Evolutionary conservation across 1,140 invertebrate genomes (phyloP).

Genomic region (Radopholus similis): DNA sequence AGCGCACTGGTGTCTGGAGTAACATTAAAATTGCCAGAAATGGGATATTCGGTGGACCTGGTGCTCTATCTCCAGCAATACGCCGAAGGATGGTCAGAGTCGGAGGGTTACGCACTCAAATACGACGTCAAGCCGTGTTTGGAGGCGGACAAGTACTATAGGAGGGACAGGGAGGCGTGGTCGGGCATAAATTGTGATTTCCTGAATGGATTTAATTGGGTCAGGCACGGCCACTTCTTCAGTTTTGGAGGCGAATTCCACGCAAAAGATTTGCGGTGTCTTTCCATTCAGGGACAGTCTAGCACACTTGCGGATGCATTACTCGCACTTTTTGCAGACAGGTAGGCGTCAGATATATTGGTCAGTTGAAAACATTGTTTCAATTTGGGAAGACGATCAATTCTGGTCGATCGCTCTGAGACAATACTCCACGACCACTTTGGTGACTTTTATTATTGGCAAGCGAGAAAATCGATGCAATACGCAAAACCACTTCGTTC

Average conservation of each 20-base stretch:
- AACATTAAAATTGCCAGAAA: constrained; percentile 55
- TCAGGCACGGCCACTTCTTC: constrained; percentile 67
- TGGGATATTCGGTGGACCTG: constrained; percentile 68
- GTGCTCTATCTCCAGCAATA: constrained; percentile 80
- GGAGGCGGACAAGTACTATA: constrained; percentile 54
- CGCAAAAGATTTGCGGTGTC: constrained; percentile 69
- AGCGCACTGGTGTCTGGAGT: neutral
- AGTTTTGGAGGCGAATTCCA: constrained; percentile 68
- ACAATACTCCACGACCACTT: constrained; percentile 80
- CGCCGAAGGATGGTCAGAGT: constrained; percentile 66
- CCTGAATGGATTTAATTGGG: constrained; percentile 7
- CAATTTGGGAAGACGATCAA: constrained; percentile 64
- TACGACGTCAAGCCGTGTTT: constrained; percentile 69
- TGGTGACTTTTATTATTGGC: constrained; percentile 78
- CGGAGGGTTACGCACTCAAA: constrained; percentile 76
- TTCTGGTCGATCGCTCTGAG: constrained; percentile 82
- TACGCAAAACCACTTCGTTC: constrained; percentile 72
- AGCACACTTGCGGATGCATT: constrained; percentile 65
- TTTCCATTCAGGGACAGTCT: constrained; percentile 78
- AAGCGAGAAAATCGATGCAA: constrained; percentile 77
- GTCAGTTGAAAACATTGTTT: no score
- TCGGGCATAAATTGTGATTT: constrained; percentile 5
- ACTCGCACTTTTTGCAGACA: constrained; percentile 3
- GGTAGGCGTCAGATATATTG: constrained; percentile 22
- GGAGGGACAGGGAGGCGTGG: constrained; percentile 51